Conservation (phyloP, 2,113 vertebrate species). For the Hipposideros armiger region DNA sequence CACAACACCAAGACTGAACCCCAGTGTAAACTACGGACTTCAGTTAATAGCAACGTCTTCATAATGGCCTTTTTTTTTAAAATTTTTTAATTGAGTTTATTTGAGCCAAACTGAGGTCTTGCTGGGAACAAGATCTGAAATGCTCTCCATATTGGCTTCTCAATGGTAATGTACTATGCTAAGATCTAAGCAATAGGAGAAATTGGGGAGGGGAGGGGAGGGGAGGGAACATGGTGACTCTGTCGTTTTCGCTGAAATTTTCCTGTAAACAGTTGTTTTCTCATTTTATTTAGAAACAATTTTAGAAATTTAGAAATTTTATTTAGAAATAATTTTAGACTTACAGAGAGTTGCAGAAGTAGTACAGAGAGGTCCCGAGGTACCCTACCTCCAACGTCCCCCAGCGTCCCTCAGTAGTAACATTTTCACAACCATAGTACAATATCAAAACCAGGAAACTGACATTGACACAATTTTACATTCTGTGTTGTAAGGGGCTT, state of each 20-base stretch:
- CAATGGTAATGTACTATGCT: neutral
- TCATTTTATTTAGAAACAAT: neutral
- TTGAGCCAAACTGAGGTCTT: too few species aligned
- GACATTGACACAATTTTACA: fast-evolving
- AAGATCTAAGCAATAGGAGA: neutral
- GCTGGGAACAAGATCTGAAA: too few species aligned
- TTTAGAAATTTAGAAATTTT: neutral
- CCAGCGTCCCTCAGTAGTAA: too few species aligned
- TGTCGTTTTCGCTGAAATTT: neutral
- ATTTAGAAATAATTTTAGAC: neutral
- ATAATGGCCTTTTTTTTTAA: neutral
- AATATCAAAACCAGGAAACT: neutral
- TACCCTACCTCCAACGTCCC: neutral
- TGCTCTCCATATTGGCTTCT: neutral
- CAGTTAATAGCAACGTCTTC: neutral
- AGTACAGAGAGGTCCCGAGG: neutral
- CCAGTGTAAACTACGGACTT: neutral
- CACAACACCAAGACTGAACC: neutral
- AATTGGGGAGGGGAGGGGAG: too few species aligned
- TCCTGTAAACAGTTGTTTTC: neutral
- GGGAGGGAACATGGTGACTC: neutral
- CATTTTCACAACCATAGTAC: too few species aligned
- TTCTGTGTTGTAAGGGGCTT: neutral
- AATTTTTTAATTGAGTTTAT: too few species aligned
- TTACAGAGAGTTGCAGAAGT: neutral